Base-by-base conservation (phyloP, 2,888 invertebrate genomes). In the Saturnia japonica region DNA sequence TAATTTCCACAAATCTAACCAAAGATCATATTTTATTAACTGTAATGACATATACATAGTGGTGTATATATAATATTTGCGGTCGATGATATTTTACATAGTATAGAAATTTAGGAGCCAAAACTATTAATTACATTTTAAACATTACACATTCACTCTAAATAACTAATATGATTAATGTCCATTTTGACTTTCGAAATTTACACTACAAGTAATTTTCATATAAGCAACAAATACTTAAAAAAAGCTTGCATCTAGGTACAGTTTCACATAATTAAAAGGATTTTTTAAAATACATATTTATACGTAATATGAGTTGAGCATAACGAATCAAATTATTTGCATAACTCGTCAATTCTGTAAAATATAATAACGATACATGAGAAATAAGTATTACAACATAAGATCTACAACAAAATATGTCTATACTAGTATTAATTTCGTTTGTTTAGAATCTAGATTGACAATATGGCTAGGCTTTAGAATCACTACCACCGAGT, bases 131-230 rank as follows among this genome's bases (percentile, higher is more conserved):
- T 76, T 74, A 73, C 73, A 82, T 72, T 80, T 82, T 86, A 85
- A 79, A 76, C 75, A 82, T 86, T 86, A 85, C 74, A 76, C 77
- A 84, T 80, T 76, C 77, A 83, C 78, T 77, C 75, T 78, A 80
- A 82, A 11, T 8, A 54, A 54, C 8, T 82, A 82, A 80, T 85
- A 85, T 84, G 78, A 85, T 88, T 89, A 89, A 84, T 87, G 87
- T 89, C 95, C 95, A 80, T 94, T 95, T 83, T 95, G 95, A 71
- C 89, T 94, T 75, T 85, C 72, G 71, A 67, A 80, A 94, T 94
- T 79, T 92, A 94, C 75, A 86, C 96, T 85, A 95, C 94, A 80
- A 95, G 96, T 88, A 89, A 91, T 91, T 91, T 91, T 82, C 43
- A 40, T 66, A 64, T 66, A 25, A 42, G 66, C 76, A 81, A 80